phyloP scores from a whole-genome alignment of 2,113 vertebrate species.

The Xenus cinereus region DNA sequence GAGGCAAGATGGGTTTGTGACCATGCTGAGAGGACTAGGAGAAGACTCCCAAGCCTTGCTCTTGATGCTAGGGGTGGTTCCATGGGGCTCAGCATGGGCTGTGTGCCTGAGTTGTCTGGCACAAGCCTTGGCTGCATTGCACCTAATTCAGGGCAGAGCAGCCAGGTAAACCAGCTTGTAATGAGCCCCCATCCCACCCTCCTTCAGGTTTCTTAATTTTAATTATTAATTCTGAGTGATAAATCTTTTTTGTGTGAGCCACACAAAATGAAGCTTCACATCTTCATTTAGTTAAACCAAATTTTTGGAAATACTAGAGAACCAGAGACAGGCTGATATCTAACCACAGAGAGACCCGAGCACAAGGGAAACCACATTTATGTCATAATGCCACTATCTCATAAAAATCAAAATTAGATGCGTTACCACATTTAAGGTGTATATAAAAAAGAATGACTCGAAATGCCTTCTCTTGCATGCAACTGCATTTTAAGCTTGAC shows the following conservation, averaged over 20 bases:
- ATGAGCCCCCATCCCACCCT: not conserved
- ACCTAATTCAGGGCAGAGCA: not conserved
- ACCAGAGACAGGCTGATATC: not conserved
- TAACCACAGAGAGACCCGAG: not conserved
- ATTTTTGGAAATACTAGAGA: not conserved
- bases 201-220: not conserved
- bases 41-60: not conserved
- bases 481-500: not conserved
- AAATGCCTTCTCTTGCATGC: not conserved
- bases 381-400: fast-evolving
- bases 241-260: not conserved
- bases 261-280: not conserved
- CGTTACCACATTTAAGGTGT: not conserved
- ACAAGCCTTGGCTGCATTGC: not conserved
- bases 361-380: not conserved
- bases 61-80: not conserved
- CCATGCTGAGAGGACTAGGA: not conserved
- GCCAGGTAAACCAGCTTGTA: not conserved
- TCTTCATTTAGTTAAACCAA: not conserved
- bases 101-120: fast-evolving
- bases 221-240: too few species aligned
- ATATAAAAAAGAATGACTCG: not conserved
- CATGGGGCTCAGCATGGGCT: not conserved
- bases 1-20: not conserved
- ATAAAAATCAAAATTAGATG: not conserved